Evolutionary conservation across 2,888 invertebrate species (phyloP).

Genomic region (Pyrochroa serraticornis): DNA sequence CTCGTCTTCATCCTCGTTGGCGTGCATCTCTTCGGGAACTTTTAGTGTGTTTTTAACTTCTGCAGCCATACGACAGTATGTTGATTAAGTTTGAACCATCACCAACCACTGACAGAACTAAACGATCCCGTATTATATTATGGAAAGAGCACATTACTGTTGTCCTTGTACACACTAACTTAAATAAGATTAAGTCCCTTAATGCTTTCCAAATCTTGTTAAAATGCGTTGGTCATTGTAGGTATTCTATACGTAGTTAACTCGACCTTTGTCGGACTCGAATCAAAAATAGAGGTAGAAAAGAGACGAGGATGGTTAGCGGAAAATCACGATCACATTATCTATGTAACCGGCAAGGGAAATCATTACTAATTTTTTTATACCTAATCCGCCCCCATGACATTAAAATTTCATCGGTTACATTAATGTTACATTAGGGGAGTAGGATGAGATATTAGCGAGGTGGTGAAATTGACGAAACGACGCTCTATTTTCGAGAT

Average conservation of each 20-base stretch:
- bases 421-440: no score
- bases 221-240: constrained; percentile 29
- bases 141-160: constrained; percentile 12
- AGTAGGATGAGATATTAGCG: no score
- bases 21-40: constrained; percentile 9
- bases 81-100: background rate
- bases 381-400: no score
- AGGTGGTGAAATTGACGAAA: no score
- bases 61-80: background rate
- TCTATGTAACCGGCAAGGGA: no score
- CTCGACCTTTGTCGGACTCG: constrained; percentile 1
- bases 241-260: constrained; percentile 26
- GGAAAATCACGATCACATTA: no score
- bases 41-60: constrained; percentile 5
- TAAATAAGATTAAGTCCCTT: constrained; percentile 35
- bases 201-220: constrained; percentile 34
- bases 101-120: background rate
- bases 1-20: constrained; percentile 10
- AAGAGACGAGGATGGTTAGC: background rate
- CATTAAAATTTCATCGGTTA: no score
- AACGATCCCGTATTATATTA: background rate
- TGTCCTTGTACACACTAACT: constrained; percentile 33
- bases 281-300: background rate
- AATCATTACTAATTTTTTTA: no score
- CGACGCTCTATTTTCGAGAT: no score